Conservation (phyloP, 1,140 invertebrate species). For the Chironomus tepperi region DNA sequence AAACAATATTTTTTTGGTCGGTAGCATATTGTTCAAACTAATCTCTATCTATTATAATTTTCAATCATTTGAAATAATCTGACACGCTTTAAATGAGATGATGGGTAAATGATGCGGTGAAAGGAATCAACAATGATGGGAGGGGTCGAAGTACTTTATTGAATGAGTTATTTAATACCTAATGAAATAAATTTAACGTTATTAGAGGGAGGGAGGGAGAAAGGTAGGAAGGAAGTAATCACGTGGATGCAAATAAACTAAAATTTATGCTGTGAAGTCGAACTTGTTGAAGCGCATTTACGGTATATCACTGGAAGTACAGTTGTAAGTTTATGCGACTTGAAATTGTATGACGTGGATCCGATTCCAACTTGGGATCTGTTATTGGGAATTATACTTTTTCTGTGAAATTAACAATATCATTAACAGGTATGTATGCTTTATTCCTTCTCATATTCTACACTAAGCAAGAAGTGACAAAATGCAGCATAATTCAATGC, state of each 20-base stretch:
- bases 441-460: no score
- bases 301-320: no score
- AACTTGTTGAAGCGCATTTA: no score
- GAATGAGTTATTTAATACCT: not conserved
- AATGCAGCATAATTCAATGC: no score
- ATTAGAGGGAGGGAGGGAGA: not conserved
- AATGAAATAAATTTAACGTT: not conserved
- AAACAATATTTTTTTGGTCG: not conserved
- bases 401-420: no score
- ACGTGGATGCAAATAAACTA: not conserved
- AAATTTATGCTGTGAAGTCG: no score
- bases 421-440: no score
- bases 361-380: no score
- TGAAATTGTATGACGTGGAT: no score
- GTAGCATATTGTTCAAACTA: constrained; percentile 13
- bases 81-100: not conserved
- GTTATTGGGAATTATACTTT: no score
- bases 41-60: constrained; percentile 6
- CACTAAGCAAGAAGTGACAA: no score
- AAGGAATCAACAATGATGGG: not conserved
- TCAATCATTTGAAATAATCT: not conserved
- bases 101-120: not conserved
- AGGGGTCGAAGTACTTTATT: not conserved
- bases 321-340: no score
- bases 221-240: not conserved